Evolutionary conservation across 2,113 vertebrate genomes (phyloP).

Genomic region (Malaclemys terrapin): DNA sequence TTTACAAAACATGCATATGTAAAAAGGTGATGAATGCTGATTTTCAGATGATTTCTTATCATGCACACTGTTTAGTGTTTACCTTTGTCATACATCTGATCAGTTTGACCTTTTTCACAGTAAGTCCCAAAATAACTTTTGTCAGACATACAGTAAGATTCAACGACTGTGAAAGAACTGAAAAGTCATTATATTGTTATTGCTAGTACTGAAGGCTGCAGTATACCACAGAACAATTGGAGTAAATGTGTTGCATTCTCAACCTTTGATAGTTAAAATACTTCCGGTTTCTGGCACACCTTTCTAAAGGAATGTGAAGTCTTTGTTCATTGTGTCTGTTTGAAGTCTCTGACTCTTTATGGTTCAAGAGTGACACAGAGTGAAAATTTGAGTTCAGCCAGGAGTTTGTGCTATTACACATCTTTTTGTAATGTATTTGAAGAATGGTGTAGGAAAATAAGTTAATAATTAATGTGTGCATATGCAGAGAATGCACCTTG

Average conservation of each 20-base stretch:
- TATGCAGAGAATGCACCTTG: conserved; percentile 10
- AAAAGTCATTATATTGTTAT: conserved; percentile 22
- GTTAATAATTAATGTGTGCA: conserved; percentile 70
- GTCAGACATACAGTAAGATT: conserved; percentile 4
- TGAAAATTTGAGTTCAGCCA: conserved; percentile 13
- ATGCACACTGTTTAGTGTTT: neutral
- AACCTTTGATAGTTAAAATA: conserved; percentile 34
- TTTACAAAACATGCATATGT: fast-evolving
- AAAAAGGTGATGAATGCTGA: neutral
- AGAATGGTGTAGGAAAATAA: conserved; percentile 29
- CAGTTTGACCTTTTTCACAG: neutral
- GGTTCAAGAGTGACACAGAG: conserved; percentile 48
- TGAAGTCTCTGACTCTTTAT: conserved; percentile 36
- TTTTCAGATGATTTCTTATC: neutral
- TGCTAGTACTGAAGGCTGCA: conserved; percentile 31
- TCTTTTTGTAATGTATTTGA: conserved; percentile 39
- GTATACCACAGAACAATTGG: conserved; percentile 48
- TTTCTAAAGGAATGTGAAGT: conserved; percentile 76
- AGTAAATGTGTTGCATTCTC: conserved; percentile 39
- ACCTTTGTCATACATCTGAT: neutral
- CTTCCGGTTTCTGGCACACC: conserved; percentile 79
- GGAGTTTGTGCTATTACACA: conserved; percentile 71
- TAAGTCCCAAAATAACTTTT: neutral
- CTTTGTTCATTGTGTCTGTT: conserved; percentile 72
- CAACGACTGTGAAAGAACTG: conserved; percentile 33